phyloP scores from a whole-genome alignment of 2,888 invertebrate genomes.

The Hyppa rectilinea region DNA sequence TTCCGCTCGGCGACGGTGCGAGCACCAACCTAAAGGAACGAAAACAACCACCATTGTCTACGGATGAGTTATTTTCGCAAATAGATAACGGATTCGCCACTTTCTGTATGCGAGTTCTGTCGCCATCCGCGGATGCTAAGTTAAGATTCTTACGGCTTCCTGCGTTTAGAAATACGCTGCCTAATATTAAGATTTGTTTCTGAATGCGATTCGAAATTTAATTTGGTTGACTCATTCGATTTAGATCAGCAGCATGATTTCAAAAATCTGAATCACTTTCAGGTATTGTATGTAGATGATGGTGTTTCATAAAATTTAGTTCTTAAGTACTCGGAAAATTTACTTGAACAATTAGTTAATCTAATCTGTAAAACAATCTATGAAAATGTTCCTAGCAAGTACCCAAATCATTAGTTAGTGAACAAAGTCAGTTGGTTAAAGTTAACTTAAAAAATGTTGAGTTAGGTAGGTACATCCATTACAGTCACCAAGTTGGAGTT shows the following conservation, averaged over 20 bases:
- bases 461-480: background rate
- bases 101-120: conserved; percentile 60
- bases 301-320: background rate
- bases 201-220: conserved; percentile 22
- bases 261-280: conserved; percentile 23
- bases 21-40: conserved; percentile 79
- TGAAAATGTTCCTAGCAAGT: too few species aligned
- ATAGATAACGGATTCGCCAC: conserved; percentile 77
- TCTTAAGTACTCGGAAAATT: too few species aligned
- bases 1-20: conserved; percentile 80
- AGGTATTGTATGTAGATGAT: background rate
- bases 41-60: conserved; percentile 89
- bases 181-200: conserved; percentile 7
- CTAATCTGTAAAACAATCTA: background rate
- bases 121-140: conserved; percentile 53
- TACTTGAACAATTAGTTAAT: background rate
- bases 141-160: conserved; percentile 42
- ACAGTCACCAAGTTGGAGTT: background rate
- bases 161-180: conserved; percentile 24
- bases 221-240: conserved; percentile 32
- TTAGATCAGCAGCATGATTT: conserved; percentile 17
- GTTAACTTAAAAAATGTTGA: conserved; percentile 9
- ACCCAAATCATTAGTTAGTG: background rate
- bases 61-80: conserved; percentile 88
- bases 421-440: background rate